phyloP scores from a whole-genome alignment of 1,140 invertebrate genomes.

The Coelopa frigida region DNA sequence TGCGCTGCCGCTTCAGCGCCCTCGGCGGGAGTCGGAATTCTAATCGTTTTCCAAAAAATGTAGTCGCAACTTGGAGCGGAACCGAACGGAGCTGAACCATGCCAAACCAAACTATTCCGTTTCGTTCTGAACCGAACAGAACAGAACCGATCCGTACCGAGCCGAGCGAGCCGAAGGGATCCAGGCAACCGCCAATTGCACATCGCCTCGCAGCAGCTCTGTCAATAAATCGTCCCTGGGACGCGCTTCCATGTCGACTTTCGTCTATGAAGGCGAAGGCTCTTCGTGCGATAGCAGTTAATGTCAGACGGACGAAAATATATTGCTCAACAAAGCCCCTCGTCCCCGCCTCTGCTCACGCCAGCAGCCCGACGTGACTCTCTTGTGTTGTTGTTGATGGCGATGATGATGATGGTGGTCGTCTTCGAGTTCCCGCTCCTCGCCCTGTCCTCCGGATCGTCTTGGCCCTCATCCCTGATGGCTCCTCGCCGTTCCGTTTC shows the following conservation, averaged over 20 bases:
- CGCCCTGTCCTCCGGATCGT: not conserved
- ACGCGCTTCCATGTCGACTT: conserved; percentile 1
- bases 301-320: conserved; percentile 44
- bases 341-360: not conserved
- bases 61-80: too few relatives aligned
- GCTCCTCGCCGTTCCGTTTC: conserved; percentile 16
- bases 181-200: too few relatives aligned
- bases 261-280: conserved; percentile 12
- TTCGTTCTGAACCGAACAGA: too few relatives aligned
- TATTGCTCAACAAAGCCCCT: conserved; percentile 21
- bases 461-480: conserved; percentile 7
- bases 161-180: too few relatives aligned
- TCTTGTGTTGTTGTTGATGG: conserved; percentile 13
- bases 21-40: too few relatives aligned
- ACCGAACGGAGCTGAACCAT: too few relatives aligned
- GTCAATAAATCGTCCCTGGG: conserved; percentile 9
- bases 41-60: too few relatives aligned
- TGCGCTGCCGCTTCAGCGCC: too few relatives aligned
- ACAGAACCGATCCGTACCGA: too few relatives aligned
- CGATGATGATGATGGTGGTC: conserved; percentile 29
- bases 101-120: too few relatives aligned
- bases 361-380: not conserved
- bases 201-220: too few relatives aligned
- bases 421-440: conserved; percentile 13
- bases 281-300: conserved; percentile 41